A percentile compares a stretch with the other conserved stretches of the same genome.
phyloP scores from a whole-genome alignment of 2,888 invertebrate genomes.

The Pollenia angustigena region DNA sequence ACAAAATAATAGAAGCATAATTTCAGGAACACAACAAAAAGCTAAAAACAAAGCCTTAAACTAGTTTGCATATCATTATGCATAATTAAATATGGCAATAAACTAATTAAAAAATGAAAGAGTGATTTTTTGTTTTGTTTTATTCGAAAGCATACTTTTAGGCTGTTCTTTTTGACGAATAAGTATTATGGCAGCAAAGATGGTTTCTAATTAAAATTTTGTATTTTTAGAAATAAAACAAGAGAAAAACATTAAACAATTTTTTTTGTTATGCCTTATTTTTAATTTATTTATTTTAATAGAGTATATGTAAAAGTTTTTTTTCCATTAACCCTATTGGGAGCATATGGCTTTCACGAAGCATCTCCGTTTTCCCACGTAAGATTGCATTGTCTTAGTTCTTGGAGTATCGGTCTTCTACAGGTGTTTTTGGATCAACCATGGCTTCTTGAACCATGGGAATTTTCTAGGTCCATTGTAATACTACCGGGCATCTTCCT shows the following conservation, averaged over 20 bases:
- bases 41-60: conserved; percentile 5
- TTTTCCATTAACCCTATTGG: no score
- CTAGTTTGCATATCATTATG: conserved; percentile 20
- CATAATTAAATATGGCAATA: conserved; percentile 52
- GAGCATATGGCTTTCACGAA: no score
- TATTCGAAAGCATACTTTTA: conserved; percentile 15
- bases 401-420: no score
- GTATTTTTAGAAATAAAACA: neutral
- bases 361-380: no score
- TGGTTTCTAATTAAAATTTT: neutral
- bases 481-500: no score
- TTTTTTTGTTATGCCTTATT: no score
- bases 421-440: no score
- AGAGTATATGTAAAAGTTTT: no score
- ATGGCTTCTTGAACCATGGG: no score
- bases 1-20: conserved; percentile 35
- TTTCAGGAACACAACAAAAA: conserved; percentile 29
- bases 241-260: neutral
- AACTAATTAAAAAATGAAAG: conserved; percentile 42
- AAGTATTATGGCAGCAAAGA: neutral
- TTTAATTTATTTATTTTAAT: no score
- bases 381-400: no score
- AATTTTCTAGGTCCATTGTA: no score
- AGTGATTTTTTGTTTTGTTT: conserved; percentile 1
- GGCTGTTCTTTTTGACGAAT: neutral